These are phyloP conservation scores for Cladopsammia gracilis DNA, from an alignment of 64 coral and sea anemone genomes.

Conservation along the genomic window DNA sequence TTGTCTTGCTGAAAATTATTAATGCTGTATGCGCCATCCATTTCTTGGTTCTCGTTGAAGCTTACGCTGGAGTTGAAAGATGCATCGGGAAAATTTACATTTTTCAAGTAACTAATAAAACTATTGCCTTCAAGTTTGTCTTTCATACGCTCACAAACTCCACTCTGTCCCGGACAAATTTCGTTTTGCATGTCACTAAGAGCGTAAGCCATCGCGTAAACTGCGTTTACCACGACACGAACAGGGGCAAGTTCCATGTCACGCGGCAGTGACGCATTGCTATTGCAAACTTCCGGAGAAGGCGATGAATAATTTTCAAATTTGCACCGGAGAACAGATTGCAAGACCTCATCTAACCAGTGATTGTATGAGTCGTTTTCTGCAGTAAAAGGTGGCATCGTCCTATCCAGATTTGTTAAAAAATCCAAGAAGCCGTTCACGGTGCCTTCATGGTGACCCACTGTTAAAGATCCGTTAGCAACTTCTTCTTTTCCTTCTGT, in stretches of 20 bases:
- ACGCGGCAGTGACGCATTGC: not conserved
- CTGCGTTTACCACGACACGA: constrained; percentile 95
- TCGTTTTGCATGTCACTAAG: constrained; percentile 71
- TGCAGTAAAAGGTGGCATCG: not conserved
- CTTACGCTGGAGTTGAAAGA: constrained; percentile 59
- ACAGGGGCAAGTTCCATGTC: constrained; percentile 87
- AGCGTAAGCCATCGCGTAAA: constrained; percentile 90
- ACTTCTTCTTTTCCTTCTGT: constrained; percentile 73
- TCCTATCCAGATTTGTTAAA: constrained; percentile 22
- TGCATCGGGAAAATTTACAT: constrained; percentile 85
- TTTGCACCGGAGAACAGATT: constrained; percentile 59
- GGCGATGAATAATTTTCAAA: not conserved
- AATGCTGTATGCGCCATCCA: constrained; percentile 90
- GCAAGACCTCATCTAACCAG: constrained; percentile 77
- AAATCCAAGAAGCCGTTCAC: constrained; percentile 80
- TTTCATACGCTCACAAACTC: constrained; percentile 77
- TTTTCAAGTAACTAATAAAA: constrained; percentile 77
- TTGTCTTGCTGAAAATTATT: constrained; percentile 85
- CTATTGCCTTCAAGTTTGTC: not conserved
- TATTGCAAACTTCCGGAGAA: not conserved
- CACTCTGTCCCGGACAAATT: constrained; percentile 59
- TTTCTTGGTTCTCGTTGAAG: constrained; percentile 95
- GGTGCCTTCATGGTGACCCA: constrained; percentile 77
- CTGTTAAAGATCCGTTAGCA: constrained; percentile 90
- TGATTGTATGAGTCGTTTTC: constrained; percentile 16